These are phyloP conservation scores for Sebastes matsubarae DNA, from an alignment of 2,797 vertebrate genomes.

Conservation along the genomic window DNA sequence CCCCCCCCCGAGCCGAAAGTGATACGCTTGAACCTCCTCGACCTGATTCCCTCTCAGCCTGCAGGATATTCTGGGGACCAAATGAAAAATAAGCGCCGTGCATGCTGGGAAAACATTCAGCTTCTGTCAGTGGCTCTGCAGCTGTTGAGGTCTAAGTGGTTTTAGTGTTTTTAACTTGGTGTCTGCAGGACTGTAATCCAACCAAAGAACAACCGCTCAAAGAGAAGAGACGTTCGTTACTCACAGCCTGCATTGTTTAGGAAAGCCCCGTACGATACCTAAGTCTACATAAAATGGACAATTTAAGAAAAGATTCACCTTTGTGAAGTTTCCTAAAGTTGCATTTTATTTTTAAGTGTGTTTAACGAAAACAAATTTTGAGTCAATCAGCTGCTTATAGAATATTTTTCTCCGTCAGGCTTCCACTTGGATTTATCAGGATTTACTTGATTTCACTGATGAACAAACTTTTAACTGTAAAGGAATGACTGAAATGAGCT, in stretches of 20 bases:
- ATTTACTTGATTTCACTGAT: background rate
- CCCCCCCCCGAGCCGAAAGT: background rate
- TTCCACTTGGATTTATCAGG: background rate
- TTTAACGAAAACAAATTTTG: background rate
- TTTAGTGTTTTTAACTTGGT: background rate
- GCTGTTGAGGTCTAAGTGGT: background rate
- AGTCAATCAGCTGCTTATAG: background rate
- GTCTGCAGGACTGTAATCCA: background rate
- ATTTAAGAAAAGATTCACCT: no score
- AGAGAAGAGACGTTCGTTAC: background rate
- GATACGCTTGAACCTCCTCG: constrained; percentile 51
- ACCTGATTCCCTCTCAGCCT: constrained; percentile 19
- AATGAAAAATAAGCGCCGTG: background rate
- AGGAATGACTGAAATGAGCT: constrained; percentile 28
- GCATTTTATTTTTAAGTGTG: background rate
- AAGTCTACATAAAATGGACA: background rate
- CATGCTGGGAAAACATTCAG: constrained; percentile 26
- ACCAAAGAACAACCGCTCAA: background rate
- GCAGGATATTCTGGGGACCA: constrained; percentile 19
- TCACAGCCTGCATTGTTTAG: background rate
- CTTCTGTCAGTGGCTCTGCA: background rate
- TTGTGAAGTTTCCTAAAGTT: no score
- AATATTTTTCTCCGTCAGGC: background rate
- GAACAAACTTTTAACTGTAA: background rate
- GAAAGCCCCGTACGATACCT: background rate